These are phyloP conservation scores for Aspidiotus destructor DNA, from an alignment of 2,888 invertebrate species.

Conservation along the genomic window DNA sequence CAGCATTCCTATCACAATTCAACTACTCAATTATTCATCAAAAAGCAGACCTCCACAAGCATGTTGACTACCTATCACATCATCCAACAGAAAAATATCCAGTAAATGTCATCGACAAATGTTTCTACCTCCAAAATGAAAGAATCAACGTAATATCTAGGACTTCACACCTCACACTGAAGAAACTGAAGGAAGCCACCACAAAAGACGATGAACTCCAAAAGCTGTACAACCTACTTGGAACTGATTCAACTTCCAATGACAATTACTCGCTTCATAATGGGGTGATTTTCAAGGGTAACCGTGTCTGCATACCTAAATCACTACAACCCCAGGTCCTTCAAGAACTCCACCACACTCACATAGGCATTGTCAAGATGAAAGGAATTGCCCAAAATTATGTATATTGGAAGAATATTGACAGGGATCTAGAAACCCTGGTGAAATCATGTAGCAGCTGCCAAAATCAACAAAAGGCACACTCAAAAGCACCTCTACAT, in stretches of 20 bases:
- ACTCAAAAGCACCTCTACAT: conserved; percentile 27
- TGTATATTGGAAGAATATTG: conserved; percentile 29
- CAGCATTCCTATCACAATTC: conserved; percentile 19
- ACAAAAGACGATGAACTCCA: neutral
- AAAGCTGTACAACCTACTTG: neutral
- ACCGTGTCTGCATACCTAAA: conserved; percentile 34
- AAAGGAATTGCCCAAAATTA: conserved; percentile 37
- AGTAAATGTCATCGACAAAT: neutral
- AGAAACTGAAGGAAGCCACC: neutral
- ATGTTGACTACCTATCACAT: conserved; percentile 10
- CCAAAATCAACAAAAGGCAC: conserved; percentile 37
- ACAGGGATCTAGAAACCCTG: conserved; percentile 7
- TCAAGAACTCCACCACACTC: conserved; percentile 37
- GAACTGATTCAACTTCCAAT: neutral
- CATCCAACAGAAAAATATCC: neutral
- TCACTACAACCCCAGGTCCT: conserved; percentile 34
- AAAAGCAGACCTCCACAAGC: neutral
- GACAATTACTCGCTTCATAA: conserved; percentile 18
- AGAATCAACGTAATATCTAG: neutral
- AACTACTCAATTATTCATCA: conserved; percentile 6
- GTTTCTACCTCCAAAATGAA: conserved; percentile 6
- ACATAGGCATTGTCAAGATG: conserved; percentile 38
- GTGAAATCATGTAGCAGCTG: conserved; percentile 35
- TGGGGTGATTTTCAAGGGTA: conserved; percentile 24
- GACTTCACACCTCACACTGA: neutral